These are phyloP conservation scores for Amiota minor DNA, from an alignment of 2,888 invertebrate genomes.

Conservation along the genomic window DNA sequence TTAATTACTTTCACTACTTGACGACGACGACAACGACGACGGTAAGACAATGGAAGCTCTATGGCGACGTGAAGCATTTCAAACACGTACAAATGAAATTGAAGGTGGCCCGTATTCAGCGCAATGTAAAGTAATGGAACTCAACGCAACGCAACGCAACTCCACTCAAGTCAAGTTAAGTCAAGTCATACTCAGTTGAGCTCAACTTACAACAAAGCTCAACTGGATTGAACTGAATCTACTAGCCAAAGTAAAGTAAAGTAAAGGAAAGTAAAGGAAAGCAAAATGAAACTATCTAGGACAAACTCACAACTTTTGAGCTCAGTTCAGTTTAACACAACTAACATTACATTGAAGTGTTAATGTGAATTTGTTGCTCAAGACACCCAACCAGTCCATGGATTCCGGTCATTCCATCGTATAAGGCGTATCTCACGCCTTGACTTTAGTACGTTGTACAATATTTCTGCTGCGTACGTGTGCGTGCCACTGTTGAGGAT, in stretches of 20 bases:
- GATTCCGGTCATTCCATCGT: background rate
- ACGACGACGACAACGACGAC: no score
- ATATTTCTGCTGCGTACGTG: background rate
- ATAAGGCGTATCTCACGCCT: background rate
- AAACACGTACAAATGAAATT: constrained; percentile 23
- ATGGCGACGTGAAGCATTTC: constrained; percentile 47
- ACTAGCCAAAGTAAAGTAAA: background rate
- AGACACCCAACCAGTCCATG: constrained; percentile 1
- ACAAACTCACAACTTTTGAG: background rate
- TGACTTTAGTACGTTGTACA: background rate
- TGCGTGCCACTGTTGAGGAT: no score
- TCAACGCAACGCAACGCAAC: background rate
- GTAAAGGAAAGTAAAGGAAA: background rate
- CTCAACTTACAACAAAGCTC: background rate
- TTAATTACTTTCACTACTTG: constrained; percentile 62
- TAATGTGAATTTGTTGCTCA: constrained; percentile 24
- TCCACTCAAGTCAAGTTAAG: background rate
- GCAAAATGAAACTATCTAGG: background rate
- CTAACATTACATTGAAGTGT: constrained; percentile 10
- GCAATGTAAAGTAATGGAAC: background rate
- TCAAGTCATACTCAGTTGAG: no score
- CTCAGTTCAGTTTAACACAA: background rate
- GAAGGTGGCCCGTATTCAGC: background rate
- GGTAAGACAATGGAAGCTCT: constrained; percentile 44
- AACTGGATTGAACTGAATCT: background rate